A percentile compares a stretch with the other conserved stretches of the same genome.
phyloP scores from a whole-genome alignment of 1,140 invertebrate species.

The Hyphantria cunea region DNA sequence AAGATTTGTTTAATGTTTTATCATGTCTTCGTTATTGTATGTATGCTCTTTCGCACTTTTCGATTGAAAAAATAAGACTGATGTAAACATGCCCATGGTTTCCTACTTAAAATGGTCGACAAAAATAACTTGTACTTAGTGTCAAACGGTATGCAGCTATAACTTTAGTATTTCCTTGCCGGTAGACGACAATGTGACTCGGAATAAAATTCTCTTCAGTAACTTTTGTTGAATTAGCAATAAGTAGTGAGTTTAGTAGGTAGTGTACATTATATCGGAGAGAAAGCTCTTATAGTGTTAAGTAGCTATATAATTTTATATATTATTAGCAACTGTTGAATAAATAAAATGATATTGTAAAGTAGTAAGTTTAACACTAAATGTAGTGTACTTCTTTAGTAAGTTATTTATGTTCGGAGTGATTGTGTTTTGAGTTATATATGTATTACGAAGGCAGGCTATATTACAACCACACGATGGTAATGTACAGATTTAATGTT shows the following conservation, averaged over 20 bases:
- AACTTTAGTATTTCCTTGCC: conserved; percentile 36
- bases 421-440: too few relatives aligned
- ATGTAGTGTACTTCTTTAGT: conserved; percentile 25
- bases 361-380: conserved; percentile 21
- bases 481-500: too few relatives aligned
- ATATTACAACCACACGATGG: too few relatives aligned
- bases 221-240: conserved; percentile 47
- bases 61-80: conserved; percentile 29
- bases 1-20: conserved; percentile 8
- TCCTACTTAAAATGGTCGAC: conserved; percentile 17
- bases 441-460: too few relatives aligned
- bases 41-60: conserved; percentile 5
- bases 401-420: conserved; percentile 2
- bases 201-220: conserved; percentile 36
- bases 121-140: conserved; percentile 44
- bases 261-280: conserved; percentile 37
- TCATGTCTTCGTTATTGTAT: conserved; percentile 7
- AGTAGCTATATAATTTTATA: conserved; percentile 31
- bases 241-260: conserved; percentile 38
- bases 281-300: conserved; percentile 38
- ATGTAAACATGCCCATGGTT: conserved; percentile 16
- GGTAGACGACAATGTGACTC: conserved; percentile 37
- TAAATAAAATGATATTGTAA: conserved; percentile 28
- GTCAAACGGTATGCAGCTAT: conserved; percentile 36
- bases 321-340: conserved; percentile 25